phyloP scores from a whole-genome alignment of 2,113 vertebrate genomes.

The Pluvianellus socialis region DNA sequence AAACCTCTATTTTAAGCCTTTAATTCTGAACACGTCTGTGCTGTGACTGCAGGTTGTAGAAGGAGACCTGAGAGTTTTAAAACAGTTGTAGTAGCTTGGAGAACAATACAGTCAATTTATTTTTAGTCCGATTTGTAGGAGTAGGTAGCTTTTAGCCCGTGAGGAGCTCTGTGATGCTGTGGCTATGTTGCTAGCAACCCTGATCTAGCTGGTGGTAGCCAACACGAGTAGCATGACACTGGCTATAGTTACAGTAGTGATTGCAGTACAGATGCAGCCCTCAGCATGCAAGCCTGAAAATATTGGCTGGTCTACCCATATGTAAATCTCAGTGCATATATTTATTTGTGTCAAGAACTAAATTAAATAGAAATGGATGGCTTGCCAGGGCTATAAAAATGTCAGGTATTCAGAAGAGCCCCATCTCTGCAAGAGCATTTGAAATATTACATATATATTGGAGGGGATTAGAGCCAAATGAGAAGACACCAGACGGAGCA shows the following conservation, averaged over 20 bases:
- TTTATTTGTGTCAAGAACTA: constrained; percentile 48
- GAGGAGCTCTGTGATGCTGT: neutral
- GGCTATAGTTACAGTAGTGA: neutral
- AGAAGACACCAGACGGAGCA: constrained; percentile 35
- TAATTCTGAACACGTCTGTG: neutral
- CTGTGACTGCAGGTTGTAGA: neutral
- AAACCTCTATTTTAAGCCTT: neutral
- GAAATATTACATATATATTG: constrained; percentile 48
- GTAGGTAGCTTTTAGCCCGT: neutral
- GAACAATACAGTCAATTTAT: neutral
- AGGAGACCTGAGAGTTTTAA: neutral
- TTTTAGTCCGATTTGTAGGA: neutral
- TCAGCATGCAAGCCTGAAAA: neutral
- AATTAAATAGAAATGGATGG: constrained; percentile 59
- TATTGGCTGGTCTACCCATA: neutral
- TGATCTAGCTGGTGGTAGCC: neutral
- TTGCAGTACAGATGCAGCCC: neutral
- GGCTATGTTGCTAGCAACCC: neutral
- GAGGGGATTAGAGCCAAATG: constrained; percentile 49
- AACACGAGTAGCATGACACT: neutral
- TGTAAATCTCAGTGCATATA: constrained; percentile 44
- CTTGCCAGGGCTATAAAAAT: constrained; percentile 57
- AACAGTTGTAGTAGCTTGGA: neutral
- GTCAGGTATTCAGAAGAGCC: constrained; percentile 22
- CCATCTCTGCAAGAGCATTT: constrained; percentile 28